phyloP scores from a whole-genome alignment of 2,888 invertebrate genomes.

The Meloe dianella region DNA sequence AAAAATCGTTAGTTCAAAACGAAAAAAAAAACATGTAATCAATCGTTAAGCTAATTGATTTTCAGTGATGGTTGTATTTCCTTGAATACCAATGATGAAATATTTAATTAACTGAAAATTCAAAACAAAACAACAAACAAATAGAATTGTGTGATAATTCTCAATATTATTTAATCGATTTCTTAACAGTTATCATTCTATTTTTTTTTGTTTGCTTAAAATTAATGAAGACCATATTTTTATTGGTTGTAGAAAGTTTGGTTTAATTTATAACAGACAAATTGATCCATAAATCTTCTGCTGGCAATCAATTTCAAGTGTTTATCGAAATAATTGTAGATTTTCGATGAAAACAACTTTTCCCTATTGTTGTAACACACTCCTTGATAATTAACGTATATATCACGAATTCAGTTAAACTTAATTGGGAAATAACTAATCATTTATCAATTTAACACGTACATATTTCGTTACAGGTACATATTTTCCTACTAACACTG shows the following conservation, averaged over 20 bases:
- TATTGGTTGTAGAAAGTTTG: too few species aligned
- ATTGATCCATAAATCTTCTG: too few species aligned
- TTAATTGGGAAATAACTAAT: too few species aligned
- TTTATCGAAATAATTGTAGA: slow-evolving; percentile 12
- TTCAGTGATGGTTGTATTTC: not conserved
- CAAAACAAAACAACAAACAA: not conserved
- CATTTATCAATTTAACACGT: not conserved
- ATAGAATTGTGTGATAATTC: not conserved
- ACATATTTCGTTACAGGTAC: slow-evolving; percentile 24
- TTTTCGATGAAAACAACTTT: slow-evolving; percentile 15
- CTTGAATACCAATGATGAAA: not conserved
- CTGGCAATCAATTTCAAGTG: not conserved
- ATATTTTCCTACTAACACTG: slow-evolving; percentile 28
- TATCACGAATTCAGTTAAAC: too few species aligned
- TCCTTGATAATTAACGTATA: slow-evolving; percentile 7
- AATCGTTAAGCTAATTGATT: not conserved
- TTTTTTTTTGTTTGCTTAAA: not conserved
- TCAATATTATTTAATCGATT: not conserved
- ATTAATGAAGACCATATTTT: too few species aligned
- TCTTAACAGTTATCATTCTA: not conserved
- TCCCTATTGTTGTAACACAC: slow-evolving; percentile 27
- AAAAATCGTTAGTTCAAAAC: not conserved
- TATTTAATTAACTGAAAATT: not conserved
- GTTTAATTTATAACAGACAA: too few species aligned
- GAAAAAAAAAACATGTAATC: not conserved